Conservation (phyloP, 1,140 invertebrate species). For the Tribolium madens region DNA sequence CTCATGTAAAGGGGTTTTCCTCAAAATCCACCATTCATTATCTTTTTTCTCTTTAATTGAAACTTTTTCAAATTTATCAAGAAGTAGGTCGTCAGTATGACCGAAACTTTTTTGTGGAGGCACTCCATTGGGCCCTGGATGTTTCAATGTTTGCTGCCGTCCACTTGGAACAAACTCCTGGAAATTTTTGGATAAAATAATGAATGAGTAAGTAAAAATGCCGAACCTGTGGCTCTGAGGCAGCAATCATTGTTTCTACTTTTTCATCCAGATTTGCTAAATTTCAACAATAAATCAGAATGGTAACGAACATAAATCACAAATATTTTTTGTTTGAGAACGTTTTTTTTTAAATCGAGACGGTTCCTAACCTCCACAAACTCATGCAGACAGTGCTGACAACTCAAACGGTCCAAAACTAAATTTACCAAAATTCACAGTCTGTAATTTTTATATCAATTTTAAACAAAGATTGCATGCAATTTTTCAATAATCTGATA, state of each 20-base stretch:
- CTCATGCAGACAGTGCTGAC: not conserved
- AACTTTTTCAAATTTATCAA: conserved; percentile 80
- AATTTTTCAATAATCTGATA: too few relatives aligned
- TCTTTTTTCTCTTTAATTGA: conserved; percentile 74
- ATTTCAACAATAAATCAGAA: conserved; percentile 41
- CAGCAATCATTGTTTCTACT: conserved; percentile 81
- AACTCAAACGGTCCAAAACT: not conserved
- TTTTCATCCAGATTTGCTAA: conserved; percentile 81
- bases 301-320: not conserved
- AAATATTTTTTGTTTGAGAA: not conserved
- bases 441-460: too few relatives aligned
- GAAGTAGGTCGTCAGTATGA: conserved; percentile 69
- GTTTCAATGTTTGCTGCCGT: conserved; percentile 80
- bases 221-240: conserved; percentile 82
- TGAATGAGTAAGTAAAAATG: conserved; percentile 42
- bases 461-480: too few relatives aligned
- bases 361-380: not conserved
- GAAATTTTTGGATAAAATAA: conserved; percentile 40
- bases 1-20: conserved; percentile 65
- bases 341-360: not conserved
- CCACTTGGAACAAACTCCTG: conserved; percentile 92
- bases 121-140: conserved; percentile 76
- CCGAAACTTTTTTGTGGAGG: conserved; percentile 63
- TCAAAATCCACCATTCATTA: conserved; percentile 78
- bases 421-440: not conserved